A percentile compares a stretch with the other conserved stretches of the same genome.
phyloP scores from a whole-genome alignment of 2,888 invertebrate species.

The Leptinotarsa tumamoca region DNA sequence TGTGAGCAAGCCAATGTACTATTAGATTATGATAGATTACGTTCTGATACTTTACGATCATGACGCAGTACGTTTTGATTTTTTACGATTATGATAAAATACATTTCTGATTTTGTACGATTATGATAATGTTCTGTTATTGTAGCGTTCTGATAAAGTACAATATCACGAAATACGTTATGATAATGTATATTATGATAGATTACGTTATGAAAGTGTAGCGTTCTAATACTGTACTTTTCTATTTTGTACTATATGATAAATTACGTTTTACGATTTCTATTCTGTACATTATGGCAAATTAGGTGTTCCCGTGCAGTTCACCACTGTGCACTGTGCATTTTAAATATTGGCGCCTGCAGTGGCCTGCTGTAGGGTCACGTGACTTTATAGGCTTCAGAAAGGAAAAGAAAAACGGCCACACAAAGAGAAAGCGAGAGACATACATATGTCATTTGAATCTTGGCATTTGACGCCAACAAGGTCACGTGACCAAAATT shows the following conservation, averaged over 20 bases:
- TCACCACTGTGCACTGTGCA: neutral
- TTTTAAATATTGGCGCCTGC: neutral
- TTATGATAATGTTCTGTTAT: neutral
- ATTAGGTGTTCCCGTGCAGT: neutral
- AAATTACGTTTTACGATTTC: neutral
- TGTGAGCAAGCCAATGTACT: neutral
- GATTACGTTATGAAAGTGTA: neutral
- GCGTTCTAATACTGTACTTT: neutral
- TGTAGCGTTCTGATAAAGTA: neutral
- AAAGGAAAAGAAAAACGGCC: neutral
- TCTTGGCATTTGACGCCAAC: neutral
- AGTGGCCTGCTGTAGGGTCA: neutral
- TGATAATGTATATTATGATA: neutral
- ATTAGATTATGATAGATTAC: conserved; percentile 2
- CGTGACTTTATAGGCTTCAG: neutral
- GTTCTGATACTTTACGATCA: neutral
- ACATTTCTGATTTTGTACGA: neutral
- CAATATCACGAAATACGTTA: neutral
- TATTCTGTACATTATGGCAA: neutral
- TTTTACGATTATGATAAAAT: neutral
- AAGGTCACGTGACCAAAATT: neutral
- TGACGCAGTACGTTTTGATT: neutral
- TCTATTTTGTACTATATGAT: neutral
- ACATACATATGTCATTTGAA: neutral
- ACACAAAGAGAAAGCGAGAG: neutral